Percentiles rank a stretch among this genome's conserved stretches.
Conservation (phyloP, 1,140 invertebrate genomes). For the Drosophila elegans region DNA sequence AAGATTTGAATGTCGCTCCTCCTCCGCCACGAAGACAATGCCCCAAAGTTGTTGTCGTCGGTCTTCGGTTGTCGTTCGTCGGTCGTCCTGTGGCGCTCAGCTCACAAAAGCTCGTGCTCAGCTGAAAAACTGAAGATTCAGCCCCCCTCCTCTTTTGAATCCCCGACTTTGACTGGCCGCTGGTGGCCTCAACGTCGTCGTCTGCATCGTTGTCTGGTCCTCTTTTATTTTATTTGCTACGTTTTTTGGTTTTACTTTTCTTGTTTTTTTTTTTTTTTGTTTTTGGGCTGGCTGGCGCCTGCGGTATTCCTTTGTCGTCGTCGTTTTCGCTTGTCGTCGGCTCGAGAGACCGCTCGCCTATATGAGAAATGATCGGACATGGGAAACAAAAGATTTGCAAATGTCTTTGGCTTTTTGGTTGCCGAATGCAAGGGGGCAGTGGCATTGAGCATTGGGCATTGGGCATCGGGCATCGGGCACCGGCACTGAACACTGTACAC, state of each 20-base stretch:
- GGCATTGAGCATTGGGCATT: not conserved
- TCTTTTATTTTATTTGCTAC: constrained; percentile 36
- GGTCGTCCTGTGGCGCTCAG: constrained; percentile 50
- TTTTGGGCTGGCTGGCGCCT: constrained; percentile 81
- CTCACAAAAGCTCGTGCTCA: constrained; percentile 68
- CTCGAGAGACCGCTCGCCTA: constrained; percentile 58
- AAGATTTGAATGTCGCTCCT: constrained; percentile 80
- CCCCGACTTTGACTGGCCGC: constrained; percentile 44
- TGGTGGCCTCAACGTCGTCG: constrained; percentile 51
- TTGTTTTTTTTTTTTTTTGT: constrained; percentile 52
- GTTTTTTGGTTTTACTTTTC: constrained; percentile 28
- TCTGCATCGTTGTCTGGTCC: constrained; percentile 52
- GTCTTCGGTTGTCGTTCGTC: constrained; percentile 22
- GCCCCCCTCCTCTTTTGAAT: not conserved
- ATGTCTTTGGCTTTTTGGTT: constrained; percentile 81
- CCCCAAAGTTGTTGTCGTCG: constrained; percentile 28
- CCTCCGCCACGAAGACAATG: constrained; percentile 65
- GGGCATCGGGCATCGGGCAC: no score
- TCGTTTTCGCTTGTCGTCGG: constrained; percentile 35
- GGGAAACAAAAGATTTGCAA: constrained; percentile 84
- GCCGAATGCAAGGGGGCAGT: constrained; percentile 43
- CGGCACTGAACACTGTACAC: no score
- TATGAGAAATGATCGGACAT: constrained; percentile 84
- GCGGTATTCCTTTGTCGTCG: constrained; percentile 84
- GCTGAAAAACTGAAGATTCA: not conserved